Evolutionary conservation across 2,113 vertebrate genomes (phyloP).

Genomic region (Tetrax tetrax): DNA sequence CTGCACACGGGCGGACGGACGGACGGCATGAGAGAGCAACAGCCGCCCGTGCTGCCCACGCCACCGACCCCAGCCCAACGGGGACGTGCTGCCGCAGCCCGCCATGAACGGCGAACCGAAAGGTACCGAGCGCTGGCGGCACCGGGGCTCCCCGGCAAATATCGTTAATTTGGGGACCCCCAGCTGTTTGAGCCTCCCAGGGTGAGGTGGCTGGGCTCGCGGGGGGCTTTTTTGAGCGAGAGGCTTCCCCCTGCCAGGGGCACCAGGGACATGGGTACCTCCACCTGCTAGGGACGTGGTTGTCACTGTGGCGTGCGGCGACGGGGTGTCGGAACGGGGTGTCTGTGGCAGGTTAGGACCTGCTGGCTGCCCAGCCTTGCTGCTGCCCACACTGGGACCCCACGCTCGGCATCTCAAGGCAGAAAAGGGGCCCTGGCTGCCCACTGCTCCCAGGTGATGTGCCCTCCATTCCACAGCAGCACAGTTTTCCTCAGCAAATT

Average conservation of each 20-base stretch:
- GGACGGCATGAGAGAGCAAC: neutral
- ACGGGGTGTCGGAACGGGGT: neutral
- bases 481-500: rapidly evolving
- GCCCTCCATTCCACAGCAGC: rapidly evolving
- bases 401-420: neutral
- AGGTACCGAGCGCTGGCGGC: neutral
- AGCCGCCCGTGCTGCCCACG: neutral
- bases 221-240: neutral
- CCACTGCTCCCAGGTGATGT: rapidly evolving
- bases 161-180: rapidly evolving
- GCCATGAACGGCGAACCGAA: constrained; percentile 17
- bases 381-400: rapidly evolving
- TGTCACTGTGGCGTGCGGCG: rapidly evolving
- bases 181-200: neutral
- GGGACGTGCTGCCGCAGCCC: neutral
- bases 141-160: neutral
- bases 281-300: neutral
- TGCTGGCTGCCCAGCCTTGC: neutral
- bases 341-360: neutral
- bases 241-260: neutral
- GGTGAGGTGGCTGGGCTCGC: rapidly evolving
- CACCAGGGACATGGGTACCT: neutral
- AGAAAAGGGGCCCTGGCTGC: neutral
- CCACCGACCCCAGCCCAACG: neutral
- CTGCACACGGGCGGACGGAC: neutral